phyloP scores from a whole-genome alignment of 2,113 vertebrate genomes.

The Xenopus borealis region DNA sequence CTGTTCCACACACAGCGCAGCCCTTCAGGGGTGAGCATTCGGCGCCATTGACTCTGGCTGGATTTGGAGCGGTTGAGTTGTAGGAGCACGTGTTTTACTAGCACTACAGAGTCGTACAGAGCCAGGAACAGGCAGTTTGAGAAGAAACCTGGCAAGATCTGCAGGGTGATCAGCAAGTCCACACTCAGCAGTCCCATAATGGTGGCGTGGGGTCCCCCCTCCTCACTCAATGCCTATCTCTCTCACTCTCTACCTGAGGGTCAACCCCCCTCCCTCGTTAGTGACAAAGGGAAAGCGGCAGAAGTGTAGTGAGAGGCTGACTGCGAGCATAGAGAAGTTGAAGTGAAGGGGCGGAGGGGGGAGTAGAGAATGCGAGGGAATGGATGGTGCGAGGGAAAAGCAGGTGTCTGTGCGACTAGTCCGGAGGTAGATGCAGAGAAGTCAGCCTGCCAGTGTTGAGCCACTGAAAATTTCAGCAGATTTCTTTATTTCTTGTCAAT shows the following conservation, averaged over 20 bases:
- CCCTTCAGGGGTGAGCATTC: slow-evolving; percentile 92
- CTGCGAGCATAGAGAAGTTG: too few relatives aligned
- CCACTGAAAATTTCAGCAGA: slow-evolving; percentile 7
- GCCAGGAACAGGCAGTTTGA: slow-evolving; percentile 96
- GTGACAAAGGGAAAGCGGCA: slow-evolving; percentile 45
- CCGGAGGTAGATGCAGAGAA: neutral
- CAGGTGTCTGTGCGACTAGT: slow-evolving; percentile 30
- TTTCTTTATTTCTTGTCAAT: slow-evolving; percentile 7
- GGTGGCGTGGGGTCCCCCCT: slow-evolving; percentile 29
- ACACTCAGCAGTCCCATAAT: slow-evolving; percentile 87
- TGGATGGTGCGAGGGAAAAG: neutral
- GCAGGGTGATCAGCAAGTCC: slow-evolving; percentile 89
- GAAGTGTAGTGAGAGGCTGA: slow-evolving; percentile 52
- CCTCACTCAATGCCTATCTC: slow-evolving; percentile 7
- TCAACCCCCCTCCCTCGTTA: neutral
- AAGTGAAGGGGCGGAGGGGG: too few relatives aligned
- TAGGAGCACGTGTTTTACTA: slow-evolving; percentile 86
- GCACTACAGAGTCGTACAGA: slow-evolving; percentile 91
- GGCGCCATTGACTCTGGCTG: slow-evolving; percentile 80
- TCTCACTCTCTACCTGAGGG: neutral
- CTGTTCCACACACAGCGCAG: slow-evolving; percentile 94
- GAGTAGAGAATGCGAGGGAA: too few relatives aligned
- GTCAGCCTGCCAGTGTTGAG: neutral
- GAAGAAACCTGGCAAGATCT: slow-evolving; percentile 94
- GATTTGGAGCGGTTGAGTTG: slow-evolving; percentile 78